Conservation (phyloP, 2,888 invertebrate species). For the Syrphus vitripennis region DNA sequence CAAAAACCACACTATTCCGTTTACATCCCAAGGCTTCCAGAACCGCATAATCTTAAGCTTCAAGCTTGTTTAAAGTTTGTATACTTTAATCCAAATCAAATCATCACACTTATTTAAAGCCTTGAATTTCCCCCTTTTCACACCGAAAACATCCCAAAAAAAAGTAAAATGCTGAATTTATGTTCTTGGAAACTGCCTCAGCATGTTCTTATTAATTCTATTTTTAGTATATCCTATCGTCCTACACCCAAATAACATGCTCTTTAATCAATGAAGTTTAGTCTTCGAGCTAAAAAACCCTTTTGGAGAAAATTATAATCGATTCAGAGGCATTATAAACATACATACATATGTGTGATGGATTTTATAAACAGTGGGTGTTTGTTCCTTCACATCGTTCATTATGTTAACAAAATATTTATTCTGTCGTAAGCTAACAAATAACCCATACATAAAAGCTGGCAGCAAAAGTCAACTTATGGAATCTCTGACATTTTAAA, state of each 20-base stretch:
- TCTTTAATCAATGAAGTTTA: background rate
- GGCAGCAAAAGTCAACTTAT: conserved; percentile 39
- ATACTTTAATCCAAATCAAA: too few relatives aligned
- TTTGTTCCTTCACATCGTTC: background rate
- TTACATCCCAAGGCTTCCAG: too few relatives aligned
- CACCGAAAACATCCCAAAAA: background rate
- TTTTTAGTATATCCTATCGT: background rate
- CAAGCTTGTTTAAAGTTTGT: too few relatives aligned
- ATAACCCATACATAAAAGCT: background rate
- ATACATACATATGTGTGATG: background rate
- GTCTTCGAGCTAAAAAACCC: background rate
- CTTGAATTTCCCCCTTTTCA: background rate
- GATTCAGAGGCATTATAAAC: background rate
- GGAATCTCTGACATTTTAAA: conserved; percentile 35
- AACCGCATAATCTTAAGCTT: too few relatives aligned
- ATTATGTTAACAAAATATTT: conserved; percentile 16
- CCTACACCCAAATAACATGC: background rate
- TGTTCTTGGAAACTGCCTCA: background rate
- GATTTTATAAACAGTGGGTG: background rate
- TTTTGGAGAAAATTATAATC: background rate
- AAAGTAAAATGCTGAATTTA: background rate
- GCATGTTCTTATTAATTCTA: background rate
- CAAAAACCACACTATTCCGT: too few relatives aligned
- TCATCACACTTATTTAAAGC: background rate
- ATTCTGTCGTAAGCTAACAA: conserved; percentile 21